Percentiles rank a stretch among this genome's conserved stretches.
phyloP scores from a whole-genome alignment of 2,888 invertebrate species.

The Cheilosia soror region DNA sequence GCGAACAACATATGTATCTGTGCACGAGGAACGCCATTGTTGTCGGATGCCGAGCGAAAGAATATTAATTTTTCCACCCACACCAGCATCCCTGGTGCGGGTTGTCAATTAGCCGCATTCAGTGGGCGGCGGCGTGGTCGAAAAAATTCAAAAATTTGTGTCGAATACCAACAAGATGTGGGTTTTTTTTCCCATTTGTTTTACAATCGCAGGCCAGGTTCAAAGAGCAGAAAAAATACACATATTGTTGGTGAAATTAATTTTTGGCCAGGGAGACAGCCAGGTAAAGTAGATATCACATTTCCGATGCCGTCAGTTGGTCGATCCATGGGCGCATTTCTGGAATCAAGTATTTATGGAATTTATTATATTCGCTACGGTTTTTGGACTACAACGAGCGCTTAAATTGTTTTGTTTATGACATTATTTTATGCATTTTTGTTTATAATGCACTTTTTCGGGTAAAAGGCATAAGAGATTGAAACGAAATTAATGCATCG shows the following conservation, averaged over 20 bases:
- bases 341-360: slow-evolving; percentile 65
- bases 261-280: slow-evolving; percentile 26
- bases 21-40: slow-evolving; percentile 11
- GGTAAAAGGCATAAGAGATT: slow-evolving; percentile 6
- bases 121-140: slow-evolving; percentile 24
- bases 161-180: slow-evolving; percentile 39
- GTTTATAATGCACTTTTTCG: slow-evolving; percentile 6
- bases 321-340: slow-evolving; percentile 5
- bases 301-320: slow-evolving; percentile 6
- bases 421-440: slow-evolving; percentile 31
- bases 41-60: slow-evolving; percentile 29
- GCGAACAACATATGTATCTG: slow-evolving; percentile 25
- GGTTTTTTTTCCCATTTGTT: not conserved
- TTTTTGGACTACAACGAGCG: slow-evolving; percentile 14
- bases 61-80: slow-evolving; percentile 38
- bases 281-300: slow-evolving; percentile 20
- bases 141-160: slow-evolving; percentile 34
- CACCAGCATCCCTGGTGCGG: not conserved
- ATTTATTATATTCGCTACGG: slow-evolving; percentile 54
- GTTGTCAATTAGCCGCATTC: slow-evolving; percentile 51
- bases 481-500: slow-evolving; percentile 27
- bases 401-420: slow-evolving; percentile 39
- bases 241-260: slow-evolving; percentile 30
- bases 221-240: slow-evolving; percentile 3
- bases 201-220: not conserved